phyloP scores from a whole-genome alignment of 2,888 invertebrate species.

The Emmelina monodactyla region DNA sequence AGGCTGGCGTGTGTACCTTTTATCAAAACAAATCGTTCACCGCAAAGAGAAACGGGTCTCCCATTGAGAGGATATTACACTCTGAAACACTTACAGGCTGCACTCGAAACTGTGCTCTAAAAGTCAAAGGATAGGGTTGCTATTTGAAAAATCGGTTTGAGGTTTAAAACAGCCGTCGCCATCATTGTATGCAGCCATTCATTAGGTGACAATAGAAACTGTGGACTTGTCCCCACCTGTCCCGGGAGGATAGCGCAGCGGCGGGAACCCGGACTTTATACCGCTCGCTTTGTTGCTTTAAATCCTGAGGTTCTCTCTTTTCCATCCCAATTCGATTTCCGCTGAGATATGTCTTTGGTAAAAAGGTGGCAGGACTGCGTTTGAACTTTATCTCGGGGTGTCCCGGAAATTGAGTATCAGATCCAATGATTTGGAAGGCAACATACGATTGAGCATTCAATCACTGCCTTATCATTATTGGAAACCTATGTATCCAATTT shows the following conservation, averaged over 20 bases:
- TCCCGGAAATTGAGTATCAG: too few species aligned
- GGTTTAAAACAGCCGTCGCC: background rate
- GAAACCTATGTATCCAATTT: too few species aligned
- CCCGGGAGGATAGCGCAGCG: background rate
- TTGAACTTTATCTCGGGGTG: too few species aligned
- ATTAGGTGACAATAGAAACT: slow-evolving; percentile 2
- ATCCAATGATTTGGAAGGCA: too few species aligned
- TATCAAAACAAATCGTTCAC: slow-evolving; percentile 11
- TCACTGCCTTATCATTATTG: too few species aligned
- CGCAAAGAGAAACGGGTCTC: slow-evolving; percentile 6
- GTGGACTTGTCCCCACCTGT: slow-evolving; percentile 6
- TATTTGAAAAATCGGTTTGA: background rate
- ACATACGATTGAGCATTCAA: too few species aligned
- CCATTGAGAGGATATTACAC: slow-evolving; percentile 1
- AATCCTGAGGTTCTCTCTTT: too few species aligned
- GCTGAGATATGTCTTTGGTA: too few species aligned
- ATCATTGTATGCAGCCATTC: slow-evolving; percentile 1
- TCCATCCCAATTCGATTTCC: too few species aligned
- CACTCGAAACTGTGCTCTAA: background rate
- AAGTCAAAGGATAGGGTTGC: background rate
- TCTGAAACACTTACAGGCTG: background rate
- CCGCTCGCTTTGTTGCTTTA: background rate
- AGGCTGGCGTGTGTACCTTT: slow-evolving; percentile 2
- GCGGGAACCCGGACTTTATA: background rate
- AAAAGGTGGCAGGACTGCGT: too few species aligned